Evolutionary conservation across 2,113 vertebrate genomes (phyloP), one percentile per base, ranked within the genome.

Genomic region (Asarcornis scutulata): DNA sequence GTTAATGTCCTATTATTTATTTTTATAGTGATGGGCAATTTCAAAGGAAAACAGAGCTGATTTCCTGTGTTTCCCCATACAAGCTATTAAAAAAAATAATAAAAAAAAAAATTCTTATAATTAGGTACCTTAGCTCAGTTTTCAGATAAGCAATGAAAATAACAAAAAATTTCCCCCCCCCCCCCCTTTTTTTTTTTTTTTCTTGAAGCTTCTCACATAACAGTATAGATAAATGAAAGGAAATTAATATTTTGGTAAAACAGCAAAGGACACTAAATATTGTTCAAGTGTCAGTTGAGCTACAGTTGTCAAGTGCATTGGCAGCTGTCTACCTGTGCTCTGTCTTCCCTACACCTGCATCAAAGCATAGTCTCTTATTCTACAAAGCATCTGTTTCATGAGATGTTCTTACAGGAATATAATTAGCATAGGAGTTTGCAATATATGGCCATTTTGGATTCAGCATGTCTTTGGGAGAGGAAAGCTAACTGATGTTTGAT

Each of bases 331-430:
- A 42, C 88, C 75, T 76, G 48, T 46, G 48, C 52, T 71, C 15
- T 13, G 22, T 88, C 52, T 63, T 87, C 26, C 34, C 56, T 66
- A 48, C 26, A 11, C 50, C 6, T 4, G 53, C 88, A 80, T 89
- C 88, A 95, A 95, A 88, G 72, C 69, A 10, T 29, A 32, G 32
- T 66, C 86, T 96, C 69, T 88, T 69, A 44, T 91, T 91, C 60
- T 71, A 91, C 91, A 94, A 96, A 94, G 86, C 95, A 94, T 78
- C 89, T 96, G 90, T 95, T 95, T 95, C 88, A 71, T 86, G 86
- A 96, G 91, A 72, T 85, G 91, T 77, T 80, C 79, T 91, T 69
- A 38, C 64, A 93, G 90, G 95, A 97, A 91, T 96, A 95, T 96
- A 97, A 95, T 96, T 95, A 94, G 93, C 29, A 71, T 86, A 97